Percentiles rank a stretch among this genome's conserved stretches.
Conservation (phyloP, 1,140 invertebrate species). For the Calliopsis andreniformis region DNA sequence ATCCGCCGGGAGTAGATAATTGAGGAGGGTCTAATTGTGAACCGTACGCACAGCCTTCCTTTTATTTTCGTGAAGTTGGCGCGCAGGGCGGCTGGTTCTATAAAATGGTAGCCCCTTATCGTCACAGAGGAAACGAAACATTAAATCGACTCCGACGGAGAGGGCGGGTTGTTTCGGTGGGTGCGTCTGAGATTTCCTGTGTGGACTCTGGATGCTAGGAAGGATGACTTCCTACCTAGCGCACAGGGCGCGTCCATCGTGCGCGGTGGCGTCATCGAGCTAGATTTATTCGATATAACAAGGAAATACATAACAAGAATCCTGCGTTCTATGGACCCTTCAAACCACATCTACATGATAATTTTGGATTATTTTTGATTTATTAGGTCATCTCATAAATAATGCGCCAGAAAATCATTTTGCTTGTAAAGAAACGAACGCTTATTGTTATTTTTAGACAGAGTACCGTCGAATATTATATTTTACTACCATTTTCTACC, state of each 20-base stretch:
- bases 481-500: no score
- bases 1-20: neutral
- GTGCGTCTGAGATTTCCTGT: constrained; percentile 80
- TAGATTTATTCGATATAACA: constrained; percentile 53
- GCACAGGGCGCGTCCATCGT: constrained; percentile 66
- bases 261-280: constrained; percentile 45
- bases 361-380: neutral
- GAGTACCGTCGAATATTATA: no score
- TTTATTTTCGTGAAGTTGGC: constrained; percentile 39
- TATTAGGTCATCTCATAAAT: neutral
- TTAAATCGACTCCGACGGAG: constrained; percentile 77
- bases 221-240: constrained; percentile 73
- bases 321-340: neutral
- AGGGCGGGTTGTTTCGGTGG: constrained; percentile 77
- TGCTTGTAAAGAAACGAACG: no score
- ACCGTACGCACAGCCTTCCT: constrained; percentile 23
- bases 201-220: constrained; percentile 75
- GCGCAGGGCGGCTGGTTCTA: constrained; percentile 61
- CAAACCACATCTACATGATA: constrained; percentile 9
- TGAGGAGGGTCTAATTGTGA: constrained; percentile 49
- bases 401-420: neutral
- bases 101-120: constrained; percentile 77
- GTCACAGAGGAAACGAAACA: constrained; percentile 78
- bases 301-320: constrained; percentile 36
- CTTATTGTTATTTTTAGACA: no score